phyloP scores from a whole-genome alignment of 2,888 invertebrate species.

The Drosophila hamatofila region DNA sequence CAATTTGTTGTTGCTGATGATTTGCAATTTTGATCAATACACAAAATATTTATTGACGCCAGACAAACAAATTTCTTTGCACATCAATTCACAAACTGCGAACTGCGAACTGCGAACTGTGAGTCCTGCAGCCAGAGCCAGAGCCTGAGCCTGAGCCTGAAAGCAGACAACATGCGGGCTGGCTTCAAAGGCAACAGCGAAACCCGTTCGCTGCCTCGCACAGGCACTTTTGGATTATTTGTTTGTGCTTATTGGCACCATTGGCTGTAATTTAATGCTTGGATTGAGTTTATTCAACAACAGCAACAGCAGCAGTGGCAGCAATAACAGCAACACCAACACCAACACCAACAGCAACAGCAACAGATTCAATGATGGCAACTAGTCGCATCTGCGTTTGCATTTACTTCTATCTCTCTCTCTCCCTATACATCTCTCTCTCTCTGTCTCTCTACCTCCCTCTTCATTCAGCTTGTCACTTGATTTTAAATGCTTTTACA shows the following conservation, averaged over 20 bases:
- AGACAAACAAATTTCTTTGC: constrained; percentile 56
- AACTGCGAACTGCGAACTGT: constrained; percentile 14
- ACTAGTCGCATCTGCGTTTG: constrained; percentile 16
- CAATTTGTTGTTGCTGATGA: constrained; percentile 22
- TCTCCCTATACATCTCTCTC: too few species aligned
- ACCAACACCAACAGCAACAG: constrained; percentile 21
- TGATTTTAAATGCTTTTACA: constrained; percentile 44
- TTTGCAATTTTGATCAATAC: constrained; percentile 56
- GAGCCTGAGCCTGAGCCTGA: too few species aligned
- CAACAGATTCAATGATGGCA: constrained; percentile 37
- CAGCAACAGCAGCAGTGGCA: constrained; percentile 24
- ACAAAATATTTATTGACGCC: constrained; percentile 58
- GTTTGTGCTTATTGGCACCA: constrained; percentile 59
- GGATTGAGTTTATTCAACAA: constrained; percentile 72
- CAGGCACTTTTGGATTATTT: constrained; percentile 49
- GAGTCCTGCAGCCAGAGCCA: background rate
- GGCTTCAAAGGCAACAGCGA: constrained; percentile 6
- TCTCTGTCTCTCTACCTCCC: background rate
- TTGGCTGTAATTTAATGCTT: constrained; percentile 77
- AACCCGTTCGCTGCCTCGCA: constrained; percentile 20
- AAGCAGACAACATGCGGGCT: constrained; percentile 36
- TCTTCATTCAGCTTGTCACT: constrained; percentile 9
- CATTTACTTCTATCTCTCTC: constrained; percentile 2
- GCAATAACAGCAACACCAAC: constrained; percentile 44
- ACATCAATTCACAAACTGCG: constrained; percentile 39